Evolutionary conservation across 1,140 invertebrate genomes (phyloP).

Genomic region (Aphis craccivora): DNA sequence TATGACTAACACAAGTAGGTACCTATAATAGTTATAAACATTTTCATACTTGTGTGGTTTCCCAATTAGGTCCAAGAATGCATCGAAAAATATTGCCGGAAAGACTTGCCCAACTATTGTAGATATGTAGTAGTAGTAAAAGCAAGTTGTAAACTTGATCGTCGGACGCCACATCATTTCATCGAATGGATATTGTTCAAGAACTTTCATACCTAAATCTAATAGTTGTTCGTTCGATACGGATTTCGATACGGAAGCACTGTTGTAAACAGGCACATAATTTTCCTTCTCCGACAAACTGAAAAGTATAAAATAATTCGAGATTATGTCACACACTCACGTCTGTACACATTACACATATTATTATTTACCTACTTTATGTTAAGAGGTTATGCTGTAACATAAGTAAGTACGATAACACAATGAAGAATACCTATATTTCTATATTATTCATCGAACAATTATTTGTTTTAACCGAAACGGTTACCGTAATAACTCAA

Average conservation of each 20-base stretch:
- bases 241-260: slow-evolving; percentile 90
- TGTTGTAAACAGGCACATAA: slow-evolving; percentile 79
- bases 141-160: slow-evolving; percentile 67
- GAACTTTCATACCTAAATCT: slow-evolving; percentile 73
- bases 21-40: not conserved
- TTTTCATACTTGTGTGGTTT: slow-evolving; percentile 69
- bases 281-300: not conserved
- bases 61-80: slow-evolving; percentile 69
- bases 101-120: slow-evolving; percentile 66
- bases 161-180: slow-evolving; percentile 73
- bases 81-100: slow-evolving; percentile 73
- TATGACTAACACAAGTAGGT: too few species aligned
- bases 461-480: too few species aligned
- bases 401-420: too few species aligned
- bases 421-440: too few species aligned
- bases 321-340: too few species aligned
- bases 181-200: slow-evolving; percentile 77
- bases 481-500: too few species aligned
- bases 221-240: slow-evolving; percentile 85
- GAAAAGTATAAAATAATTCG: not conserved
- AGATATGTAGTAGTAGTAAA: slow-evolving; percentile 63
- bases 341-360: too few species aligned
- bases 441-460: too few species aligned
- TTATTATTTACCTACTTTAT: too few species aligned
- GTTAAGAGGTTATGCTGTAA: too few species aligned